Conservation (phyloP, 2,797 vertebrate species). For the Danionella dracula region DNA sequence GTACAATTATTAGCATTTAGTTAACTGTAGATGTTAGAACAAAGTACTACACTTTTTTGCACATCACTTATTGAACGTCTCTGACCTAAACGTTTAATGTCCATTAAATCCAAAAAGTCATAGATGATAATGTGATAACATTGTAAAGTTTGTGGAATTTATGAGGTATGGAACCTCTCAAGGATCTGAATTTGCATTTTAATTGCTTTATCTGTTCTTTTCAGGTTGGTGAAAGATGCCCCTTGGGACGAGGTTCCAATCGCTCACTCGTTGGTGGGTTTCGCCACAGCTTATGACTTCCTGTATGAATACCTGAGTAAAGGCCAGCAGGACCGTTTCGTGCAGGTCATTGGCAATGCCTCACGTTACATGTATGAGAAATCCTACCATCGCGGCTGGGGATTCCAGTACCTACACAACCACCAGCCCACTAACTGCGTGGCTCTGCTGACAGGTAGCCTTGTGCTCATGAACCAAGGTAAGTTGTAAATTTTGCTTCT, state of each 20-base stretch:
- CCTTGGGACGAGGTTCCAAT: slow-evolving; percentile 97
- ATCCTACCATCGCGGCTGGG: slow-evolving; percentile 91
- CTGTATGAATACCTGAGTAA: slow-evolving; percentile 86
- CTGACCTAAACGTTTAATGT: too few species aligned
- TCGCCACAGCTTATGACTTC: slow-evolving; percentile 96
- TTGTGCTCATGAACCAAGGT: slow-evolving; percentile 97
- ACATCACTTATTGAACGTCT: too few species aligned
- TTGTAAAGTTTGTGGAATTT: too few species aligned
- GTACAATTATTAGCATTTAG: too few species aligned
- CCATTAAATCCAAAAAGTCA: too few species aligned
- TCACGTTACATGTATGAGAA: slow-evolving; percentile 92
- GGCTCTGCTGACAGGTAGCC: slow-evolving; percentile 89
- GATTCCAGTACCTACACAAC: slow-evolving; percentile 97
- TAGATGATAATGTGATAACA: too few species aligned
- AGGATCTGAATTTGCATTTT: too few species aligned
- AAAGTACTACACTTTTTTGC: too few species aligned
- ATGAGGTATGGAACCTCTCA: too few species aligned
- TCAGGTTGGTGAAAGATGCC: slow-evolving; percentile 93
- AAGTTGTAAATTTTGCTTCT: slow-evolving; percentile 23
- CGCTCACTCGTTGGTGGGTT: slow-evolving; percentile 93
- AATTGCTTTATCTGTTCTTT: too few species aligned
- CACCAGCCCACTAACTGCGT: slow-evolving; percentile 99
- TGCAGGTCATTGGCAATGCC: slow-evolving; percentile 91
- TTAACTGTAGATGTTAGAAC: too few species aligned
- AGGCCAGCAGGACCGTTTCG: slow-evolving; percentile 86